Conservation (phyloP, 2,113 vertebrate species). For the Collichthys lucidus region DNA sequence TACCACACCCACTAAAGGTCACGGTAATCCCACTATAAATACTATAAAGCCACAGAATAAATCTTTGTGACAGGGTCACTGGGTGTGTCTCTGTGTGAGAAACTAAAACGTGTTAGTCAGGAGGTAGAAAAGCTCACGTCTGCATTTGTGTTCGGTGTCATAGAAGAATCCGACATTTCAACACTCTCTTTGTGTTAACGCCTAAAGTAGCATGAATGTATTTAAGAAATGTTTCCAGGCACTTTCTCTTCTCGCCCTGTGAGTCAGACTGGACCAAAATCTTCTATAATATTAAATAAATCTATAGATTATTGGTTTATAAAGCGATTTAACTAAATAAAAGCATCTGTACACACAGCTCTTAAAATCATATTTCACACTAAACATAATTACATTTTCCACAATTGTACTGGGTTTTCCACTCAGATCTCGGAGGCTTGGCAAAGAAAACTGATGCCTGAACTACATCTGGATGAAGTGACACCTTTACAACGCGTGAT, state of each 20-base stretch:
- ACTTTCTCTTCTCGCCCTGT: no score
- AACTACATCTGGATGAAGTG: not conserved
- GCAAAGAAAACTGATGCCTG: not conserved
- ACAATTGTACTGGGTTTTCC: not conserved
- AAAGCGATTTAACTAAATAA: not conserved
- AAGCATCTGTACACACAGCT: not conserved
- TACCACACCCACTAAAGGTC: constrained; percentile 16
- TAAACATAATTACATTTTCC: not conserved
- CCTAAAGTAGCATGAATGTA: not conserved
- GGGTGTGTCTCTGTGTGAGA: constrained; percentile 28
- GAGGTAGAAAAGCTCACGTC: not conserved
- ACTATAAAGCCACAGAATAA: not conserved
- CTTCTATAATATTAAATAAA: no score
- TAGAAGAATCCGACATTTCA: not conserved
- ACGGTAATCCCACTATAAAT: constrained; percentile 21
- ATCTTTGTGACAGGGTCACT: constrained; percentile 12
- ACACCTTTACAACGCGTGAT: not conserved
- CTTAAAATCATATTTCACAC: not conserved
- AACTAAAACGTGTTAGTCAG: constrained; percentile 9
- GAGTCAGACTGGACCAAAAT: no score
- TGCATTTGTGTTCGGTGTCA: no score
- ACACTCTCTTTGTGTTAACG: not conserved
- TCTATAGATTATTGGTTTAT: no score
- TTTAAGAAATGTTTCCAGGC: not conserved
- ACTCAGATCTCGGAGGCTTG: not conserved